These are phyloP conservation scores for Drosophila fungiperda DNA, from an alignment of 2,888 invertebrate genomes.

Conservation along the genomic window DNA sequence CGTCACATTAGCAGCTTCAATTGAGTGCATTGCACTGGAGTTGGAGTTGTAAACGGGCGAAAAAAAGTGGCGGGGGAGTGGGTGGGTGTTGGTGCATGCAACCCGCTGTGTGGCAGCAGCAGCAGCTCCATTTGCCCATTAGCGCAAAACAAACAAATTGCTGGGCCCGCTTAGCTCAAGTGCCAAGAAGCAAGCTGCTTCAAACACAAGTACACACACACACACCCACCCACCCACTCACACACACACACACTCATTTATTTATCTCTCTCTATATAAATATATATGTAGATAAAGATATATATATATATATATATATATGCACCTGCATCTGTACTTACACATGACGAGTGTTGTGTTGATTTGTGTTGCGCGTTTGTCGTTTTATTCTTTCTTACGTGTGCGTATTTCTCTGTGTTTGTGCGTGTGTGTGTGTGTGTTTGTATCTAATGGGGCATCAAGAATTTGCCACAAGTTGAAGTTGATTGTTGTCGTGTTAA, in stretches of 20 bases:
- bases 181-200: constrained; percentile 61
- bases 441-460: constrained; percentile 35
- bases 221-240: neutral
- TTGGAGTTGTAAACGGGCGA: neutral
- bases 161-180: constrained; percentile 69
- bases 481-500: constrained; percentile 5
- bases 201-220: constrained; percentile 7
- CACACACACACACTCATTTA: constrained; percentile 1
- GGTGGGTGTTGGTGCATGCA: constrained; percentile 33
- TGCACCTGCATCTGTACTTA: constrained; percentile 38
- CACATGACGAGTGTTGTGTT: constrained; percentile 48
- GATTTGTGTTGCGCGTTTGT: constrained; percentile 20
- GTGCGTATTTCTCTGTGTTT: constrained; percentile 13
- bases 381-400: constrained; percentile 6
- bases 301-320: neutral
- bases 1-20: constrained; percentile 8
- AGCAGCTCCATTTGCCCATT: constrained; percentile 57
- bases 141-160: constrained; percentile 66
- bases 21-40: constrained; percentile 7
- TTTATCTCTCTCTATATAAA: neutral
- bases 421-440: neutral
- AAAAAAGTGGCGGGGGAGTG: neutral
- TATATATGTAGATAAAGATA: neutral
- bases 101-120: constrained; percentile 21
- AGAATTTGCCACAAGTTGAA: constrained; percentile 6